Base-by-base conservation (phyloP, 2,888 invertebrate species). In the Cephalotes varians region DNA sequence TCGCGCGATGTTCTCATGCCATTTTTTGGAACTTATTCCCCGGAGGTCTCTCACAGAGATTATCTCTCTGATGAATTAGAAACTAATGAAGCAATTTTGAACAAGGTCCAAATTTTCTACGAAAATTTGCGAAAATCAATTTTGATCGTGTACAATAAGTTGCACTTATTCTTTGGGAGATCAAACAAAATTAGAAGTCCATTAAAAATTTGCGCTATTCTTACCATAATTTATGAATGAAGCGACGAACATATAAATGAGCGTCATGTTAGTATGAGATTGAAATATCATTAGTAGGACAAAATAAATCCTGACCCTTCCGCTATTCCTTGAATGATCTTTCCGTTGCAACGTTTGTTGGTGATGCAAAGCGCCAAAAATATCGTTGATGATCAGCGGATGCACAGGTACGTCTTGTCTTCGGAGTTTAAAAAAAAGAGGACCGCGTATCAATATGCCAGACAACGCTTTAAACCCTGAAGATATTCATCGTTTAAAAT, bases 371-470 rank as follows among this genome's bases (percentile, higher is more conserved):
- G 88, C 87, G 86, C 85, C 89, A 89, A 87, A 89, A 67, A 58
- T 86, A 77, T 80, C 83, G 71, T 83, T 88, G 86, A 85, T 88
- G 83, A 89, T 88, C 87, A 86, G 82, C 79, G 73, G 65, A 88
- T 84, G 81, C 67, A 82, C 82, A 82, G 82, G 83, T 79, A 79
- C 65, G 86, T 87, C 81, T 87, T 62, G 83, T 85, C 74, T 58
- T 65, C 12, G 47, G 47, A 72, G 47, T 82, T 69, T 69, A 85
- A 72, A 82, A 81, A 58, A 81, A 47, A 79, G 56, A 73, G 31
- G n/a, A 51, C 28, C 65, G n/a, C n/a, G 31, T 65, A 89, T 89
- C 81, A 84, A 86, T 85, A 86, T 86, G 79, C 86, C 28, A 51
- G 12, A 54, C 73, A 64, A 37, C 37, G 40, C 76, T 74, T 62